Base-by-base conservation (phyloP, 2,888 invertebrate species). In the Pomacea canaliculata region DNA sequence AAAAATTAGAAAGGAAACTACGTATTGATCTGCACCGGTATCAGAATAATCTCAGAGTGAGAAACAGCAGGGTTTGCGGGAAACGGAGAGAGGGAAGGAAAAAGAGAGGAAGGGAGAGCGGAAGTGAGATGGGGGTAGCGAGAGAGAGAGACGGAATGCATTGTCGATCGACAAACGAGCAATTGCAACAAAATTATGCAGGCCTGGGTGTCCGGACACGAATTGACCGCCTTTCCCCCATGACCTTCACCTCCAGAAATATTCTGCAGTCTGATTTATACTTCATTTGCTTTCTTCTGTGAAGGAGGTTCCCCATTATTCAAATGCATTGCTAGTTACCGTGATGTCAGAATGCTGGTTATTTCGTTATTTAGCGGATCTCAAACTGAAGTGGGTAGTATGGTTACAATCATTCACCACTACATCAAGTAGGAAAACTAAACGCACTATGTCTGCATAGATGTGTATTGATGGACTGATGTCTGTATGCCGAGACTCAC, bases 91-190 rank as follows among this genome's bases (percentile, higher is more conserved):
- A 18, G 68, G 13, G 48, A 27, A n/a, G 49, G 18, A 37, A 18
- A 37, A 48, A 46, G 46, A 37, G 37, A 37, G 37, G 49, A n/a
- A 68, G 68, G 46, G 46, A 68, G 68, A 68, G 46, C 27, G 68
- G 46, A n/a, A 68, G 68, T 46, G 46, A 68, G 68, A 68, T 37
- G 37, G 37, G 37, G 37, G 37, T 13, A 68, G 68, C 7, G 68
- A 68, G 68, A 68, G 68, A 68, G 68, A 68, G 68, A 37, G 68
- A 68, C 46, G 3, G 49, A 68, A 48, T 46, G 68, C 27, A 37
- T 37, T 5, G 37, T 37, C 37, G 37, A 37, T 37, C 37, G 37
- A 37, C 37, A 5, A 37, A 37, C 37, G 5, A 37, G 37, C 37
- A 37, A 37, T 37, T 60, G 60, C 60, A 60, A 60, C 16, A 19